Percentiles rank a stretch among this genome's conserved stretches.
These are phyloP conservation scores for Parnassius mnemosyne DNA, from an alignment of 2,888 invertebrate genomes.

Conservation along the genomic window DNA sequence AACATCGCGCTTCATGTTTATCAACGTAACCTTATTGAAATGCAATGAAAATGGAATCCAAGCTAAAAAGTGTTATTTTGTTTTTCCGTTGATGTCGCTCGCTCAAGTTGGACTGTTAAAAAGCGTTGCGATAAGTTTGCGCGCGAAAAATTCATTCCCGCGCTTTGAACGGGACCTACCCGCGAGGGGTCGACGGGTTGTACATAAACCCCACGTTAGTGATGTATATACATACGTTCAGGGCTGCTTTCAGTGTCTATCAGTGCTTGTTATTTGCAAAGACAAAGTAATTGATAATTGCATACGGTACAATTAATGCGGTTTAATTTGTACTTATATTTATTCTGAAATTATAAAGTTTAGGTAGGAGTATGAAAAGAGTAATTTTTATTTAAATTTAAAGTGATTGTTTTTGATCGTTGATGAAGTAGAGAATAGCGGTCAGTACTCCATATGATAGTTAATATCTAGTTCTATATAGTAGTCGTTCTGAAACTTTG, in stretches of 20 bases:
- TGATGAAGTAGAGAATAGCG: too few relatives aligned
- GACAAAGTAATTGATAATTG: constrained; percentile 17
- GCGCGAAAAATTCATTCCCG: constrained; percentile 76
- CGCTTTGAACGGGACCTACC: constrained; percentile 70
- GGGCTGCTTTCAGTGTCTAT: constrained; percentile 25
- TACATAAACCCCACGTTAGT: constrained; percentile 43
- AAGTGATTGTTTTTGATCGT: too few relatives aligned
- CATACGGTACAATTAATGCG: too few relatives aligned
- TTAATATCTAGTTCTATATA: too few relatives aligned
- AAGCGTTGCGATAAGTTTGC: constrained; percentile 66
- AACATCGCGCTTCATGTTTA: constrained; percentile 19
- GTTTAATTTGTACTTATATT: too few relatives aligned
- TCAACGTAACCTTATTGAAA: constrained; percentile 24
- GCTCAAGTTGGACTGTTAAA: constrained; percentile 51
- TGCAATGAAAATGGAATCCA: constrained; percentile 27
- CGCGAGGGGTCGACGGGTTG: constrained; percentile 52
- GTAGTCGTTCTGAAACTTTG: too few relatives aligned
- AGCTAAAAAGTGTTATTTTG: constrained; percentile 27
- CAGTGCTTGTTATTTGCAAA: constrained; percentile 19
- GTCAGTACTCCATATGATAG: too few relatives aligned
- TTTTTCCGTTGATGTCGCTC: constrained; percentile 28
- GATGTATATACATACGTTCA: constrained; percentile 27
- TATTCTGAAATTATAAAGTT: too few relatives aligned
- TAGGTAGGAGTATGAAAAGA: too few relatives aligned
- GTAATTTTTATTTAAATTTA: too few relatives aligned